A percentile compares a stretch with the other conserved stretches of the same genome.
Evolutionary conservation across 1,140 invertebrate species (phyloP).

Genomic region (Protaetia brevitarsis): DNA sequence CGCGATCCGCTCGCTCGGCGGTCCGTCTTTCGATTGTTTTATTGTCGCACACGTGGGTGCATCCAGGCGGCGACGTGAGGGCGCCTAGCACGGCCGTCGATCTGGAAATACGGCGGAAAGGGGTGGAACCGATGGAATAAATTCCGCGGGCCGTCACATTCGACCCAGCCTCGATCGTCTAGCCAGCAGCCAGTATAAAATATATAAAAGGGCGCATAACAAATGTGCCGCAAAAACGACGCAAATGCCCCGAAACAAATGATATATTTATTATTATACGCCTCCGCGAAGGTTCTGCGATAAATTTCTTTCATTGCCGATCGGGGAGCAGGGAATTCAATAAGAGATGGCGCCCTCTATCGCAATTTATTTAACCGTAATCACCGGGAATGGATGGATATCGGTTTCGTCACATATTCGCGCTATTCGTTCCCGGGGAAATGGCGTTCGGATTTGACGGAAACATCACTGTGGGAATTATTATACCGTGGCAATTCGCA

Average conservation of each 20-base stretch:
- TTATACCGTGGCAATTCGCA: too few species aligned
- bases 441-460: background rate
- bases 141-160: too few species aligned
- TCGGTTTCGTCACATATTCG: constrained; percentile 9
- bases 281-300: constrained; percentile 6
- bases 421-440: background rate
- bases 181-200: too few species aligned
- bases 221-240: constrained; percentile 42
- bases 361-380: constrained; percentile 11
- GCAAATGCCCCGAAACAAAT: constrained; percentile 39
- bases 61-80: too few species aligned
- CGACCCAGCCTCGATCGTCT: too few species aligned
- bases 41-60: too few species aligned
- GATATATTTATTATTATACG: constrained; percentile 45
- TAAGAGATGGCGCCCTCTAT: background rate
- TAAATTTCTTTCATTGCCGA: constrained; percentile 22
- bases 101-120: too few species aligned
- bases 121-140: too few species aligned
- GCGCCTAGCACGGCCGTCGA: too few species aligned
- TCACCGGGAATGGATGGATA: constrained; percentile 10
- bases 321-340: constrained; percentile 19
- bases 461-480: too few species aligned
- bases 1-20: too few species aligned
- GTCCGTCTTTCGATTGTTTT: too few species aligned
- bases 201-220: constrained; percentile 41